Conservation (phyloP, 2,888 invertebrate genomes). For the Caenorhabditis sp. region DNA sequence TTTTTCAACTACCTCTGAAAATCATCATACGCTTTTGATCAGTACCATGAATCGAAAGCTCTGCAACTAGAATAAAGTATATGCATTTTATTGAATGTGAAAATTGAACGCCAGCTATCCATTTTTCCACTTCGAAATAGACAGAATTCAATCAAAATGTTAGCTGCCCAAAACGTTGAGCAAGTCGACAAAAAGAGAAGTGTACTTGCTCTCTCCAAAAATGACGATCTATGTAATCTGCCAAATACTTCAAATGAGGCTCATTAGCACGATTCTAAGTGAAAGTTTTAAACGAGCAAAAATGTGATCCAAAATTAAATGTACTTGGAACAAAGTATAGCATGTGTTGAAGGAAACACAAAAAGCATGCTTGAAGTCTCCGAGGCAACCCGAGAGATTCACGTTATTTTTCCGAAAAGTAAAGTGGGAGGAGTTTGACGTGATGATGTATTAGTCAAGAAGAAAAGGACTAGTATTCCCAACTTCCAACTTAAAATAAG, state of each 20-base stretch:
- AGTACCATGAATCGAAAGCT: too few relatives aligned
- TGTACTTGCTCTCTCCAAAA: conserved; percentile 1
- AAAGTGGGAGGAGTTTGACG: background rate
- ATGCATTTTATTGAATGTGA: too few relatives aligned
- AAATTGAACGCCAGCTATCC: too few relatives aligned
- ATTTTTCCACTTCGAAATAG: background rate
- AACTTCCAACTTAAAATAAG: background rate
- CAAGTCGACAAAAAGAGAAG: background rate
- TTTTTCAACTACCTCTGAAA: too few relatives aligned
- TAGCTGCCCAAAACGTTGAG: background rate
- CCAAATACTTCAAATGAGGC: conserved; percentile 9
- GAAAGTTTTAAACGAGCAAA: background rate
- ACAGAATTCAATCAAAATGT: conserved; percentile 21
- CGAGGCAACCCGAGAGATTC: conserved; percentile 36
- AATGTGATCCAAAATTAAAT: conserved; percentile 8
- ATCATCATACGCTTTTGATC: too few relatives aligned
- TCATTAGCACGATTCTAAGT: conserved; percentile 15
- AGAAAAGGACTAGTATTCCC: background rate
- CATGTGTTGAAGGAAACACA: conserved; percentile 9
- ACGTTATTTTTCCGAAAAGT: background rate
- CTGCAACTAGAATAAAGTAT: too few relatives aligned
- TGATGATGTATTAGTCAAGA: background rate
- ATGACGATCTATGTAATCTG: conserved; percentile 19
- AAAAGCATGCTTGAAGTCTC: conserved; percentile 14
- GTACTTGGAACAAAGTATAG: conserved; percentile 2